Base-by-base conservation (phyloP, 1,140 invertebrate species). In the Caenorhabditis remanei region DNA sequence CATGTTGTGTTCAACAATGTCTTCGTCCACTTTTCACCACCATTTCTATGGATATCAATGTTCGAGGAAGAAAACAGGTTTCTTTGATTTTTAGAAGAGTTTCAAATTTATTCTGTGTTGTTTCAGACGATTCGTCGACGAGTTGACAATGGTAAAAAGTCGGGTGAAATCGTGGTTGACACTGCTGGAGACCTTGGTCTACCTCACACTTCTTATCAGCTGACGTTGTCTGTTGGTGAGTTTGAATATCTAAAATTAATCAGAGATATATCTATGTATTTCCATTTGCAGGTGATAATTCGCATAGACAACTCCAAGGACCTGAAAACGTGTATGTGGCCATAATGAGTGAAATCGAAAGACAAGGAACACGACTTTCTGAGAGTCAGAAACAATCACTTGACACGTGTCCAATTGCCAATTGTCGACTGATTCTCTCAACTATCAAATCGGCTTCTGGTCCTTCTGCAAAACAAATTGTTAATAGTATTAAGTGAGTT, bases 241-340 rank as follows among this genome's bases (percentile, higher is more conserved):
- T 32, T 9, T 50, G 9, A 75, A 19, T 75, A 7, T 50, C 67
- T 46, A 3, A 32, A 75, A 32, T 32, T 2, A 32, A 32, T 32
- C 32, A 32, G 32, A 32, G 32, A 32, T 2, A 32, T 32, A 32
- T 32, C 32, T 32, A 32, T 32, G 32, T 32, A 32, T 32, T 32
- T 32, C 32, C 24, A 75, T 40, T 50, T 16, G 3, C 14, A 85
- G 58, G 83, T 2, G 83, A 84, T 40, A 84, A 84, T 53, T 46
- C 58, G 11, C 55, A 65, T 32, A 21, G 79, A n/a, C 67, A 56
- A 13, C 83, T 89, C 2, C 67, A 88, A 50, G 89, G 89, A 11
- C 88, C 83, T 19, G 89, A 89, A 48, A 88, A 87, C 46, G 87
- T 89, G 50, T 89, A 89, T 61, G 58, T 48, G 2, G 87, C 90